Evolutionary conservation across 2,888 invertebrate genomes (phyloP), one percentile per base, ranked within the genome.

Genomic region (Drosophila leonis): DNA sequence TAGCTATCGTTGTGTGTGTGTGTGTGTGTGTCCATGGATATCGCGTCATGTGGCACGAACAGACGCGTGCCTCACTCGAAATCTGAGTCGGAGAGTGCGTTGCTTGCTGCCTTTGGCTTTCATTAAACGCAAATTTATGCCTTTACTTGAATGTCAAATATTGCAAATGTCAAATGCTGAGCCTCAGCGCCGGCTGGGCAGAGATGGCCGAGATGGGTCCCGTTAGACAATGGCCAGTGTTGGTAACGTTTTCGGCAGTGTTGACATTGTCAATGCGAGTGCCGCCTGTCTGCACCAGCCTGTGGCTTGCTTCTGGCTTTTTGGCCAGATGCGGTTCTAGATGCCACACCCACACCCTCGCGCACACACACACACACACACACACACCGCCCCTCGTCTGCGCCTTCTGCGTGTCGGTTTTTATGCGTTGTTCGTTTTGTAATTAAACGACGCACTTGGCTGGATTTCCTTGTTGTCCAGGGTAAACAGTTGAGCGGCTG

Each of bases 341-440:
- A 20, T 37, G 31, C 82, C 70, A 24, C 52, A 42, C 60, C 41
- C 20, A 39, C 29, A 44, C 49, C 12, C 41, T 4, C 15, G 1
- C 57, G 18, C 27, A 4, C 29, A 2, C 37, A 10, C 41, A 33
- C 31, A 49, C 33, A 20, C 20, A 33, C 60, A 48, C 18, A 7
- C 27, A 15, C 33, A 13, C 27, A 20, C 61, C 66, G 51, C 20
- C 1, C 35, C 29, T 54, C 62, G 60, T 48, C 51, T 51, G 33
- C 39, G 13, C 24, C 55, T 49, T n/a, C 42, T 54, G 57, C 37
- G 49, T 33, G 72, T 82, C 68, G 83, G 80, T 85, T 90, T 87
- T 87, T 90, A 87, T 87, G 90, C 87, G 86, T 86, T 85, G 88
- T 89, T 88, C 90, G 87, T 88, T 87, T 88, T 88, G 87, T 87